Conservation (phyloP, 2,888 invertebrate species). For the Drosophila peninsularis region DNA sequence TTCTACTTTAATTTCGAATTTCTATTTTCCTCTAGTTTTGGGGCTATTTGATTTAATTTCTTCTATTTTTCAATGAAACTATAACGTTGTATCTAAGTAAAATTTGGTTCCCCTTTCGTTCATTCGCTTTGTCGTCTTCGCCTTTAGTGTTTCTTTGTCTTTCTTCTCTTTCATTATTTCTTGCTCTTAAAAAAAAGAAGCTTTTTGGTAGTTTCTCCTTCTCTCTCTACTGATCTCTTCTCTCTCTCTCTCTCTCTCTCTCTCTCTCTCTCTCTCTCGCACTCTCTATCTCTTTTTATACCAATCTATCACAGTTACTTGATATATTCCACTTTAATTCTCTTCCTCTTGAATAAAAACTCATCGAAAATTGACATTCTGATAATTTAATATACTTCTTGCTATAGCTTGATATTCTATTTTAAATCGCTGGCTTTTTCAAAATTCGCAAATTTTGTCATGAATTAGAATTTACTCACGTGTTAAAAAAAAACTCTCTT, state of each 20-base stretch:
- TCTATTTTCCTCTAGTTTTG: not conserved
- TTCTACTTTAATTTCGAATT: not conserved
- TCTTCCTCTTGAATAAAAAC: not conserved
- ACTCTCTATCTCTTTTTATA: no score
- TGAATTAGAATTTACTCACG: constrained; percentile 4
- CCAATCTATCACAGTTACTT: no score
- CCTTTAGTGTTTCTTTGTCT: not conserved
- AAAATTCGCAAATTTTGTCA: not conserved
- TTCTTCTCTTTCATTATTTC: not conserved
- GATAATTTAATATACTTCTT: not conserved
- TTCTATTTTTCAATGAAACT: not conserved
- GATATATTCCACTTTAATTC: no score
- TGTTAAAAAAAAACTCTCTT: constrained; percentile 8
- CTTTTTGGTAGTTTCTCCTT: not conserved
- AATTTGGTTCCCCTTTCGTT: not conserved
- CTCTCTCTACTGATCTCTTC: no score
- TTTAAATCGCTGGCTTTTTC: not conserved
- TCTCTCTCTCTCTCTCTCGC: not conserved
- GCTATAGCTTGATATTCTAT: not conserved
- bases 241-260: not conserved
- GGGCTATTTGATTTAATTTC: not conserved
- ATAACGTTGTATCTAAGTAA: not conserved
- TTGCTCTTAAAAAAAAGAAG: not conserved
- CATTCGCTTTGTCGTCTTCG: not conserved
- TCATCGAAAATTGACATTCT: not conserved